A percentile compares a stretch with the other conserved stretches of the same genome.
These are phyloP conservation scores for Cyclargus thomasi DNA, from an alignment of 1,140 invertebrate genomes.

Conservation along the genomic window DNA sequence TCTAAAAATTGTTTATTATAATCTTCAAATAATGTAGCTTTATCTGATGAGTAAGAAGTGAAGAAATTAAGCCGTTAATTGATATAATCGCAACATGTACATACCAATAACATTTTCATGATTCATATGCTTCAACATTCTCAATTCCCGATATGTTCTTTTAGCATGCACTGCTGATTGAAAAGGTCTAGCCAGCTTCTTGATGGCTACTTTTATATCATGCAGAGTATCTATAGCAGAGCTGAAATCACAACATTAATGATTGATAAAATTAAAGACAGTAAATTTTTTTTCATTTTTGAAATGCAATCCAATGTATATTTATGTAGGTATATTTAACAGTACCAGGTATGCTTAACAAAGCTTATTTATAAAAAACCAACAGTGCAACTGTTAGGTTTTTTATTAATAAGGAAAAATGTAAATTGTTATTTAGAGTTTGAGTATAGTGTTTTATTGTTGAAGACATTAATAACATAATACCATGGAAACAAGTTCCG, in stretches of 20 bases:
- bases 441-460: slow-evolving; percentile 7
- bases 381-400: not conserved
- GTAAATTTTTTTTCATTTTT: too few relatives aligned
- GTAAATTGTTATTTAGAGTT: not conserved
- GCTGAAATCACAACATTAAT: too few relatives aligned
- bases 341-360: slow-evolving; percentile 2
- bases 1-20: too few relatives aligned
- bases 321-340: too few relatives aligned
- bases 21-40: too few relatives aligned
- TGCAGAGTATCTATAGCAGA: slow-evolving; percentile 86
- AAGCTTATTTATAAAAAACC: not conserved
- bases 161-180: slow-evolving; percentile 99
- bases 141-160: slow-evolving; percentile 96
- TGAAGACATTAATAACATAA: slow-evolving; percentile 23
- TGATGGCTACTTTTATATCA: slow-evolving; percentile 95
- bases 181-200: slow-evolving; percentile 97
- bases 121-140: slow-evolving; percentile 98
- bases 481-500: slow-evolving; percentile 38
- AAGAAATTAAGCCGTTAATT: too few relatives aligned
- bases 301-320: too few relatives aligned
- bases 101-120: slow-evolving; percentile 96
- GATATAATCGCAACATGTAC: too few relatives aligned
- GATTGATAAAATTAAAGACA: too few relatives aligned
- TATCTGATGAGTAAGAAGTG: too few relatives aligned
- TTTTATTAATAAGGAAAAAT: too few relatives aligned